A percentile compares a stretch with the other conserved stretches of the same genome.
phyloP scores from a whole-genome alignment of 2,888 invertebrate genomes.

The Rotaria socialis region DNA sequence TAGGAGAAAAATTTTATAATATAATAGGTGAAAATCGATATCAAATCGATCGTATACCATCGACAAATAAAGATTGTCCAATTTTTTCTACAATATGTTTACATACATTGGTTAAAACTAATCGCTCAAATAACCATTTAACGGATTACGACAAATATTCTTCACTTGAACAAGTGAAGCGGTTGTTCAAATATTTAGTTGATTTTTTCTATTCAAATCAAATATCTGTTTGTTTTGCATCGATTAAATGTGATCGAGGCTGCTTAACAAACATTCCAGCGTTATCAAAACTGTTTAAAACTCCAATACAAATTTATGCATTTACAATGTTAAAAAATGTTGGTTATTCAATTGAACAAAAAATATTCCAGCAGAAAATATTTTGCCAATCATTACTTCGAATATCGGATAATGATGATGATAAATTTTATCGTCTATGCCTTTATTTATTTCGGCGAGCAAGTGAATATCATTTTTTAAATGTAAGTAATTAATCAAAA shows the following conservation, averaged over 20 bases:
- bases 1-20: background rate
- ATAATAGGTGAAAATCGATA: background rate
- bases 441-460: constrained; percentile 5
- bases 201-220: constrained; percentile 17
- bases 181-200: background rate
- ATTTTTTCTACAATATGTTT: background rate
- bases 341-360: constrained; percentile 19
- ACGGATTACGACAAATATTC: background rate
- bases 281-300: background rate
- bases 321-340: constrained; percentile 3
- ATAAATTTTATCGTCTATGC: constrained; percentile 34
- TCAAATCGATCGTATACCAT: background rate
- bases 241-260: background rate
- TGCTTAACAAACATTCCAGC: background rate
- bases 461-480: constrained; percentile 18
- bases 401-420: background rate
- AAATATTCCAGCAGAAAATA: background rate
- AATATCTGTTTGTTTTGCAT: constrained; percentile 3
- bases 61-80: background rate
- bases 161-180: background rate
- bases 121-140: background rate
- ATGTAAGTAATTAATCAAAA: background rate
- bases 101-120: background rate
- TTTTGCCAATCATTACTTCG: background rate
- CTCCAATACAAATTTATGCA: background rate